Evolutionary conservation across 2,113 vertebrate genomes (phyloP), one percentile per base, ranked within the genome.

Genomic region (Thalassarche chlororhynchos): DNA sequence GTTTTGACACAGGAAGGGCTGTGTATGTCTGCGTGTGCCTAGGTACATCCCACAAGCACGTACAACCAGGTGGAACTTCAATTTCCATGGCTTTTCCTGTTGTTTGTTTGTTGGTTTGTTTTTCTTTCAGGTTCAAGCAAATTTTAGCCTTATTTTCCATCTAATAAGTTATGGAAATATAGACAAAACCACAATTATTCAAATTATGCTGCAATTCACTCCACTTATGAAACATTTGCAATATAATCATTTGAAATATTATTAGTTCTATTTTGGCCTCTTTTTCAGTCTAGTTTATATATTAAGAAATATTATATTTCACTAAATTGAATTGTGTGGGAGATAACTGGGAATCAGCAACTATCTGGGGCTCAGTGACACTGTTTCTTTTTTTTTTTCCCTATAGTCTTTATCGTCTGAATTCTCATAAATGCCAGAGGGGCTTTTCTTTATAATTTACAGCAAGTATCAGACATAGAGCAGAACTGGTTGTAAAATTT

Each of bases 401-500:
- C 89, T 42, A 17, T 89, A 95, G 80, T 57, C 64, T 85, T 79
- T 36, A 72, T 90, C 74, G 17, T 91, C 65, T 89, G 65, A 96
- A 94, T 97, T 95, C 97, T 95, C 83, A 79, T 96, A 93, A 95
- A 97, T 80, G 85, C 94, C 46, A 78, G 66, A 54, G 89, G 83
- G 79, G 54, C 25, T 94, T 94, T 83, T 79, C 74, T 88, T 94
- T 79, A 71, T 90, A 94, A 97, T 97, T 97, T 94, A 85, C 79
- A 94, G 60, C 87, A 94, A 79, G 96, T 96, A 96, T 95, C 91
- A 96, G 97, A 98, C 97, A 94, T 80, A 97, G 95, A 98, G 96
- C 98, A 98, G 98, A 97, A 93, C 94, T 95, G 96, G 97, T 97
- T 98, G 97, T 98, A 98, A 98, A 98, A 98, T 86, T 97, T 98